Conservation (phyloP, 2,113 vertebrate species). For the Semicossyphus pulcher region DNA sequence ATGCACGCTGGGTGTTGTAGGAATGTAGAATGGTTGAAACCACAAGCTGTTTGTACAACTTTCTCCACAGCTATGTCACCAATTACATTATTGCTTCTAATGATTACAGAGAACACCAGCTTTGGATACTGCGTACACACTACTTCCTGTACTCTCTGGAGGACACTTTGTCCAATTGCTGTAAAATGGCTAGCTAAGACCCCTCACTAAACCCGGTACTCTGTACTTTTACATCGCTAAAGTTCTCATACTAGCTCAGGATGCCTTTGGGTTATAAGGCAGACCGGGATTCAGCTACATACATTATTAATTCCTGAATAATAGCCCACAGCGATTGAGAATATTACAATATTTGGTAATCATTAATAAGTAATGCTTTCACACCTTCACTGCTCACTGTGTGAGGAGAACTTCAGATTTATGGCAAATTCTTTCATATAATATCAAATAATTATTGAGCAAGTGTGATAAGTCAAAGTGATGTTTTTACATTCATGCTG, state of each 20-base stretch:
- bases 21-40: too few relatives aligned
- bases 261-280: slow-evolving; percentile 55
- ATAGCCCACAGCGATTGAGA: slow-evolving; percentile 65
- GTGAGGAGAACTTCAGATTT: slow-evolving; percentile 63
- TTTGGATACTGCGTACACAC: neutral
- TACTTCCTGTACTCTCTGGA: slow-evolving; percentile 10
- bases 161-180: slow-evolving; percentile 49
- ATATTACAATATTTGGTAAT: slow-evolving; percentile 76
- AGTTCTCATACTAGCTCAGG: slow-evolving; percentile 50
- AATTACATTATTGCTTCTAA: too few relatives aligned
- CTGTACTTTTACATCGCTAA: slow-evolving; percentile 18
- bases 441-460: slow-evolving; percentile 54
- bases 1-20: too few relatives aligned
- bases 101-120: neutral
- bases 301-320: slow-evolving; percentile 75
- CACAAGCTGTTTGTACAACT: too few relatives aligned
- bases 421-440: slow-evolving; percentile 42
- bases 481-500: slow-evolving; percentile 37
- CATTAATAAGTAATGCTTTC: slow-evolving; percentile 74
- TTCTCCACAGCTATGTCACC: too few relatives aligned
- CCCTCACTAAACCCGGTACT: slow-evolving; percentile 25
- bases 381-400: slow-evolving; percentile 55
- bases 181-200: slow-evolving; percentile 53
- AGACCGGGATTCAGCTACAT: slow-evolving; percentile 56
- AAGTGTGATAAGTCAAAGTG: slow-evolving; percentile 51